Evolutionary conservation across 2,113 vertebrate genomes (phyloP).

Genomic region (Urocynchramus pylzowi): DNA sequence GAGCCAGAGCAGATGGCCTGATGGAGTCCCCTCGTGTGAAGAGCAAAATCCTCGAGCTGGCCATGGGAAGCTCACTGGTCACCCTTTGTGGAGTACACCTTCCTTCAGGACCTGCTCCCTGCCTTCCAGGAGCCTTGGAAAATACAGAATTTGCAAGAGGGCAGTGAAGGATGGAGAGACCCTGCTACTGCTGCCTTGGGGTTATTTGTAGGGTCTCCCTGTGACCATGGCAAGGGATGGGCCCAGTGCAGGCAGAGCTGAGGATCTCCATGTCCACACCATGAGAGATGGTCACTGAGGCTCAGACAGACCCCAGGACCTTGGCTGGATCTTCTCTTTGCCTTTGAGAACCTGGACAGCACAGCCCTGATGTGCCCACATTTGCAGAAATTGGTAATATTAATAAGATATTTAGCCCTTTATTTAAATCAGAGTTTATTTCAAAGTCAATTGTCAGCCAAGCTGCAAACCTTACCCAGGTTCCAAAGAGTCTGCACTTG

Average conservation of each 20-base stretch:
- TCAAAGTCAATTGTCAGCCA: background rate
- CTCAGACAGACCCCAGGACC: background rate
- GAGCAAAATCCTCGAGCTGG: background rate
- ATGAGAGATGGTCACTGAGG: background rate
- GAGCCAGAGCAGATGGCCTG: background rate
- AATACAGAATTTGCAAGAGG: background rate
- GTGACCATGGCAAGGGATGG: background rate
- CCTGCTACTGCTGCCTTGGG: background rate
- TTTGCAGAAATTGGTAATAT: background rate
- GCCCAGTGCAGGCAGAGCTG: background rate
- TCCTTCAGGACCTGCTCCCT: background rate
- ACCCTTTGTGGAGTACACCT: rapidly evolving
- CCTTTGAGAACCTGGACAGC: background rate
- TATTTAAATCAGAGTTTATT: background rate
- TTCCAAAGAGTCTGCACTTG: background rate
- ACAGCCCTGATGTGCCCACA: background rate
- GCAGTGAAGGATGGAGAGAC: background rate
- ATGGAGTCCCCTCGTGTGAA: background rate
- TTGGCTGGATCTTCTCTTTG: background rate
- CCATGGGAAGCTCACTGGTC: background rate
- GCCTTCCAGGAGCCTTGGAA: background rate
- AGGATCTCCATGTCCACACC: background rate
- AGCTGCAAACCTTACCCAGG: background rate
- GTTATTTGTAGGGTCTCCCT: background rate
- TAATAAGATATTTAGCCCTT: background rate